Evolutionary conservation across 2,113 vertebrate genomes (phyloP).

Genomic region (Cyphomyrus discorhynchus): DNA sequence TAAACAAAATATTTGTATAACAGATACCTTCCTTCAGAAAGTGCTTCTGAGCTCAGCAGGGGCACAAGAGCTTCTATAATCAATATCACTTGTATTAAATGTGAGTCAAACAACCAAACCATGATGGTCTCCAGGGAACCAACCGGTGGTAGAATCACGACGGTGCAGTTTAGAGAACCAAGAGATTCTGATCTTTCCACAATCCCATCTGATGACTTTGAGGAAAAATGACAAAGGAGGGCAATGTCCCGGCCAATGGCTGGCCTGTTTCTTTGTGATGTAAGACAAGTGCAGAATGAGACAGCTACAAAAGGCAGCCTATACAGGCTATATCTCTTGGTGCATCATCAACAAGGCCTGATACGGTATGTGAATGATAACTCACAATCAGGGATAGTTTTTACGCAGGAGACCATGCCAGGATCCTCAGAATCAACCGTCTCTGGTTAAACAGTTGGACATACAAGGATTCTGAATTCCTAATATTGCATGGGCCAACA

Average conservation of each 20-base stretch:
- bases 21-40: neutral
- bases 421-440: neutral
- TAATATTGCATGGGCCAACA: conserved; percentile 6
- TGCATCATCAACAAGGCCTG: neutral
- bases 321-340: neutral
- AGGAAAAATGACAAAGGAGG: neutral
- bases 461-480: neutral
- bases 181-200: too few relatives aligned
- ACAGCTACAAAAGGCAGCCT: neutral
- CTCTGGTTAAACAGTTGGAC: conserved; percentile 15
- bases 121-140: neutral
- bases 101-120: neutral
- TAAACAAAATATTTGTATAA: conserved; percentile 7
- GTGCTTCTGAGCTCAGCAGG: neutral
- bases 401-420: neutral
- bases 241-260: neutral
- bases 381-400: neutral
- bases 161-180: too few relatives aligned
- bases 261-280: neutral
- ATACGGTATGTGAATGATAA: neutral
- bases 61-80: neutral
- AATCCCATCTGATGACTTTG: neutral
- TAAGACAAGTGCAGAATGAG: neutral
- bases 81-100: neutral
- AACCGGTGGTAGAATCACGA: neutral